Conservation (phyloP, 2,113 vertebrate genomes). For the Hirundichthys speculiger region DNA sequence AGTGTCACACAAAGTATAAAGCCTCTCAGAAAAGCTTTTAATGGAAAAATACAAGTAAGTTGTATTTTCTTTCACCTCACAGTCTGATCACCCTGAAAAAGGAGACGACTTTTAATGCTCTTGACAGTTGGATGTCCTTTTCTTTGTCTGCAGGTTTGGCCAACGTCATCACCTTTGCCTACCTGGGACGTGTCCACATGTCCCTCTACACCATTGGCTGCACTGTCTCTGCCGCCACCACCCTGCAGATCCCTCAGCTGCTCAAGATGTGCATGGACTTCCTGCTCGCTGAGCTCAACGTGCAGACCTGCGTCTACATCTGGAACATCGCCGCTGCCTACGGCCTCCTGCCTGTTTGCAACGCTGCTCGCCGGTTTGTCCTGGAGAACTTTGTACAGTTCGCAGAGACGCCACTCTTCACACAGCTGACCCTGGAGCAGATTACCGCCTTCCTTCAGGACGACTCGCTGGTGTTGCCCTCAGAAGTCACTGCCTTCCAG, state of each 20-base stretch:
- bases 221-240: constrained; percentile 80
- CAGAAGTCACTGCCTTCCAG: constrained; percentile 85
- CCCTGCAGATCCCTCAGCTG: constrained; percentile 82
- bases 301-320: constrained; percentile 85
- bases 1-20: too few species aligned
- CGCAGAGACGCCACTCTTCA: constrained; percentile 82
- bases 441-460: constrained; percentile 85
- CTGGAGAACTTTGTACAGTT: constrained; percentile 85
- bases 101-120: too few species aligned
- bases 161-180: constrained; percentile 84
- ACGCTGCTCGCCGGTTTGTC: constrained; percentile 78
- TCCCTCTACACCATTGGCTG: constrained; percentile 88
- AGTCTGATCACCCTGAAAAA: too few species aligned
- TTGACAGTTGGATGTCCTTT: not conserved
- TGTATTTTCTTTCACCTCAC: too few species aligned
- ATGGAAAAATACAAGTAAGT: too few species aligned
- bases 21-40: too few species aligned
- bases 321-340: constrained; percentile 86
- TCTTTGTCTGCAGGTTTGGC: constrained; percentile 73
- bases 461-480: constrained; percentile 80
- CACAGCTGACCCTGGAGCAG: constrained; percentile 85
- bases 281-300: constrained; percentile 82
- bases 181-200: constrained; percentile 86
- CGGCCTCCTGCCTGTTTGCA: constrained; percentile 75
- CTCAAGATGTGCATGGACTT: constrained; percentile 86